These are phyloP conservation scores for Digitonthophagus gazella DNA, from an alignment of 2,888 invertebrate species.

Conservation along the genomic window DNA sequence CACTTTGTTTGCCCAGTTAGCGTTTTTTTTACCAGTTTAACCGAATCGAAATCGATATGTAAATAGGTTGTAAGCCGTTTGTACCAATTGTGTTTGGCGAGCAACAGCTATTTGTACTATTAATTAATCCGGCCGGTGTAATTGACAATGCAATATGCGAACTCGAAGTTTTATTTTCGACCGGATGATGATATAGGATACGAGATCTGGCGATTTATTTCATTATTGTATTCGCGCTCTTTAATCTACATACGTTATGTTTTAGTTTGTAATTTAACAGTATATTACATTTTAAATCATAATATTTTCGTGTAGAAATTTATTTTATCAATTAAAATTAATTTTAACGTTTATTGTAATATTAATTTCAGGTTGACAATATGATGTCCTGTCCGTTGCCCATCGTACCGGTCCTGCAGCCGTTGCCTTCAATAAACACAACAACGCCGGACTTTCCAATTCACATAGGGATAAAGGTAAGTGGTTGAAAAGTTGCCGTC, in stretches of 20 bases:
- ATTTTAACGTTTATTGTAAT: constrained; percentile 9
- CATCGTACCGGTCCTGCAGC: constrained; percentile 59
- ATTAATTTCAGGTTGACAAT: constrained; percentile 50
- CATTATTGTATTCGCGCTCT: too few relatives aligned
- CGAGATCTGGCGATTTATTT: neutral
- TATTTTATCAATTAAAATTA: too few relatives aligned
- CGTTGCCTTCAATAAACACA: constrained; percentile 59
- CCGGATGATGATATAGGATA: neutral
- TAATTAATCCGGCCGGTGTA: neutral
- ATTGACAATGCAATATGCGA: neutral
- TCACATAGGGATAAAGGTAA: constrained; percentile 66
- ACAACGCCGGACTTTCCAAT: constrained; percentile 59
- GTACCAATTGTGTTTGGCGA: neutral
- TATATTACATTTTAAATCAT: neutral
- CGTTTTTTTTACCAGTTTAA: neutral
- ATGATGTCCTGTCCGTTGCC: constrained; percentile 70
- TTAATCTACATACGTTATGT: too few relatives aligned
- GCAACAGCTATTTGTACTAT: neutral
- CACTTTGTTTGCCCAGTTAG: neutral
- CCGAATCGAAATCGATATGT: neutral
- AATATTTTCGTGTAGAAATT: too few relatives aligned
- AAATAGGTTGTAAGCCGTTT: neutral
- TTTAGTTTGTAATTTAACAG: neutral
- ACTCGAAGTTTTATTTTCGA: neutral
- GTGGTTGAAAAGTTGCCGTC: constrained; percentile 22